These are phyloP conservation scores for Actias luna DNA, from an alignment of 2,888 invertebrate species.

Conservation along the genomic window DNA sequence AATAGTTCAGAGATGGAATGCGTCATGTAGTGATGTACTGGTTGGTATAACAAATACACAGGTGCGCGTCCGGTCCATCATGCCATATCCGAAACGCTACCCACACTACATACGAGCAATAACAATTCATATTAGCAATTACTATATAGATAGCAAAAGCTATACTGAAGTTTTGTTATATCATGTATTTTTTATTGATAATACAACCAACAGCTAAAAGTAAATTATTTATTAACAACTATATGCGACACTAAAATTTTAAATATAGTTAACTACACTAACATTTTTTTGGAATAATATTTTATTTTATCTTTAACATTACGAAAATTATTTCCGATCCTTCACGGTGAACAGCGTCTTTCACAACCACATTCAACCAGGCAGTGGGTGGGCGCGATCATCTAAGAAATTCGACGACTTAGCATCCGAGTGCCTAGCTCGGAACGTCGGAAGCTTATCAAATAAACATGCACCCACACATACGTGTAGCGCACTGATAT, in stretches of 20 bases:
- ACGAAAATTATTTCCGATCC: not conserved
- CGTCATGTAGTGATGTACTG: slow-evolving; percentile 38
- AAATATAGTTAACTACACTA: too few relatives aligned
- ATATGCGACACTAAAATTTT: too few relatives aligned
- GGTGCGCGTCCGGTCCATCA: slow-evolving; percentile 75
- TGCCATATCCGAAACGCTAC: slow-evolving; percentile 58
- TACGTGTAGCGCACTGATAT: slow-evolving; percentile 51
- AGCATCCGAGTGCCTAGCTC: slow-evolving; percentile 70
- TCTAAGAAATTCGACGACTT: slow-evolving; percentile 65
- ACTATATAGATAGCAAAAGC: not conserved
- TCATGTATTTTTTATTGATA: not conserved
- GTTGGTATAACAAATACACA: slow-evolving; percentile 51
- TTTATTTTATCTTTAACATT: not conserved
- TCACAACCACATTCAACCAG: not conserved
- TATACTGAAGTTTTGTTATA: not conserved
- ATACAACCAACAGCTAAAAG: too few relatives aligned
- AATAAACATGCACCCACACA: slow-evolving; percentile 73
- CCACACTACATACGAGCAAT: slow-evolving; percentile 14
- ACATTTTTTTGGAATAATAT: not conserved
- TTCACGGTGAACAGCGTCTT: not conserved
- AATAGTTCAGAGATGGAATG: slow-evolving; percentile 50
- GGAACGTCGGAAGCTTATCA: slow-evolving; percentile 78
- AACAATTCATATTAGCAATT: slow-evolving; percentile 16
- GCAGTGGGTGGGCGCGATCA: slow-evolving; percentile 64
- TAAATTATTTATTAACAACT: too few relatives aligned